Evolutionary conservation across 2,113 vertebrate genomes (phyloP).

Genomic region (western clawed frog (Xenopus tropicalis)): UCB_Xtro_10.0 CM004443.2:118061501-118062000

Average conservation of each 20-base stretch:
- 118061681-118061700: too few species aligned
- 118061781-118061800: conserved; percentile 52
- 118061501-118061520: too few species aligned
- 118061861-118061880: conserved; percentile 58
- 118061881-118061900: conserved; percentile 50
- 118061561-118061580: too few species aligned
- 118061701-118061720: conserved; percentile 16
- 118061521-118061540: too few species aligned
- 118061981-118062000: conserved; percentile 59
- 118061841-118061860: conserved; percentile 62
- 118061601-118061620: too few species aligned
- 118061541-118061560: too few species aligned
- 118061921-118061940: conserved; percentile 58
- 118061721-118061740: conserved; percentile 33
- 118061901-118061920: conserved; percentile 50
- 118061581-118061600: too few species aligned
- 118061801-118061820: conserved; percentile 56
- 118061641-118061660: too few species aligned
- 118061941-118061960: conserved; percentile 58
- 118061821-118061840: conserved; percentile 63
- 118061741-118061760: conserved; percentile 1
- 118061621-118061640: too few species aligned
- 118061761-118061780: conserved; percentile 44
- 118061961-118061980: conserved; percentile 51
- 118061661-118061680: too few species aligned